Percentiles rank a stretch among this genome's conserved stretches.
Evolutionary conservation across 1,140 invertebrate species (phyloP).

Genomic region (Wasmannia auropunctata): DNA sequence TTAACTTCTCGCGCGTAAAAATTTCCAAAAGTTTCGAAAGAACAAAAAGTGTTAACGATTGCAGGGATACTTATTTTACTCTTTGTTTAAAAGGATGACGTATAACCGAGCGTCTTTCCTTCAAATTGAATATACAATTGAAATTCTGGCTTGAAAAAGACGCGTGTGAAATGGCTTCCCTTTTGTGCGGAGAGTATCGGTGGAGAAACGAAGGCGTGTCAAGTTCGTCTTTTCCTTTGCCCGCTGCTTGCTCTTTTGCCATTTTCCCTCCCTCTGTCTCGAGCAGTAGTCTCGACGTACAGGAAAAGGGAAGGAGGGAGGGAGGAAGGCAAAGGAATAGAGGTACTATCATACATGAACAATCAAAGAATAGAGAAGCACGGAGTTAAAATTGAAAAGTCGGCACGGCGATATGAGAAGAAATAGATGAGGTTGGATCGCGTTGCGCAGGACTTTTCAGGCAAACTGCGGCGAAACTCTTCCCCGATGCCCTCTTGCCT

Average conservation of each 20-base stretch:
- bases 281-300: conserved; percentile 15
- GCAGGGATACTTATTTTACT: background rate
- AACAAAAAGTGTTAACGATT: background rate
- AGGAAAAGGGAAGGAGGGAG: no score
- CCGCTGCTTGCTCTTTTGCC: conserved; percentile 52
- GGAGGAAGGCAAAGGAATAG: conserved; percentile 43
- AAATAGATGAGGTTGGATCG: conserved; percentile 48
- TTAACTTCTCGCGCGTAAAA: conserved; percentile 4
- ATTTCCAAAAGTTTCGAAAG: background rate
- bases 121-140: background rate
- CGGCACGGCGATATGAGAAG: conserved; percentile 1
- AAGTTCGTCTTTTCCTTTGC: conserved; percentile 67
- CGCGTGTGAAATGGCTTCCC: conserved; percentile 22
- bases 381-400: conserved; percentile 60
- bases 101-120: background rate
- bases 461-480: conserved; percentile 38
- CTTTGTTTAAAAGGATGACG: background rate
- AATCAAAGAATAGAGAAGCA: conserved; percentile 65
- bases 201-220: conserved; percentile 17
- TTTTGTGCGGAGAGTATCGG: conserved; percentile 32
- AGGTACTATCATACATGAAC: conserved; percentile 65
- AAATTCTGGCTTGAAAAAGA: conserved; percentile 14
- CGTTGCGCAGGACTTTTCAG: conserved; percentile 28
- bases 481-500: conserved; percentile 4
- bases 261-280: conserved; percentile 39